Percentiles rank a stretch among this genome's conserved stretches.
These are phyloP conservation scores for Acanthoscelides obtectus DNA, from an alignment of 2,888 invertebrate species.

Conservation along the genomic window DNA sequence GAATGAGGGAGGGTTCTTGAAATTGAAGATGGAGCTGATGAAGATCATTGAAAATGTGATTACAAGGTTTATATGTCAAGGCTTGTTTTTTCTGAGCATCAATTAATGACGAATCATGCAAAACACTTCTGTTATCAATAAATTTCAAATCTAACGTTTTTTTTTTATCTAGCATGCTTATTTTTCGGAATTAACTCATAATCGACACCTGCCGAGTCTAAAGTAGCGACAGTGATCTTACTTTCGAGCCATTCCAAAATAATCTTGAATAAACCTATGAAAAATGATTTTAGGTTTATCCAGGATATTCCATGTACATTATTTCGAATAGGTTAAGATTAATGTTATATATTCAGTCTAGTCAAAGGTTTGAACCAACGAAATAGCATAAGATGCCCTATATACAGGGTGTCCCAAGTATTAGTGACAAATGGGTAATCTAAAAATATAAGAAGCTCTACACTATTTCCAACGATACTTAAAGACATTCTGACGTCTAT, in stretches of 20 bases:
- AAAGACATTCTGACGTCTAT: too few species aligned
- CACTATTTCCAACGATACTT: too few species aligned
- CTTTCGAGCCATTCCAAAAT: not conserved
- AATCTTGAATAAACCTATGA: not conserved
- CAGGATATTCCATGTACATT: not conserved
- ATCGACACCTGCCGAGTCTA: not conserved
- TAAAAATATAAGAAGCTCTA: constrained; percentile 16
- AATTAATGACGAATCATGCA: too few species aligned
- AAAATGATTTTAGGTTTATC: constrained; percentile 3
- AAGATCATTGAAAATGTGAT: too few species aligned
- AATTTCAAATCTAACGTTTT: too few species aligned
- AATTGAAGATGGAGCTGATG: not conserved
- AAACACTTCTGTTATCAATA: too few species aligned
- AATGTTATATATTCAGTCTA: not conserved
- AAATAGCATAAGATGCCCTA: constrained; percentile 30
- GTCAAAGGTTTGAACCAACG: constrained; percentile 38
- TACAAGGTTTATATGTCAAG: too few species aligned
- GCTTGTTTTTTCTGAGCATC: too few species aligned
- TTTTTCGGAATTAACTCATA: too few species aligned
- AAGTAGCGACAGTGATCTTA: not conserved
- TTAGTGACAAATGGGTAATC: constrained; percentile 11
- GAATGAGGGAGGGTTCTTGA: constrained; percentile 20
- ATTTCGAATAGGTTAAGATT: not conserved
- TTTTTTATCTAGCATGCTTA: too few species aligned
- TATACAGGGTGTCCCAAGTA: constrained; percentile 12